phyloP scores from a whole-genome alignment of 1,140 invertebrate species.

The Drosophila burlai region DNA sequence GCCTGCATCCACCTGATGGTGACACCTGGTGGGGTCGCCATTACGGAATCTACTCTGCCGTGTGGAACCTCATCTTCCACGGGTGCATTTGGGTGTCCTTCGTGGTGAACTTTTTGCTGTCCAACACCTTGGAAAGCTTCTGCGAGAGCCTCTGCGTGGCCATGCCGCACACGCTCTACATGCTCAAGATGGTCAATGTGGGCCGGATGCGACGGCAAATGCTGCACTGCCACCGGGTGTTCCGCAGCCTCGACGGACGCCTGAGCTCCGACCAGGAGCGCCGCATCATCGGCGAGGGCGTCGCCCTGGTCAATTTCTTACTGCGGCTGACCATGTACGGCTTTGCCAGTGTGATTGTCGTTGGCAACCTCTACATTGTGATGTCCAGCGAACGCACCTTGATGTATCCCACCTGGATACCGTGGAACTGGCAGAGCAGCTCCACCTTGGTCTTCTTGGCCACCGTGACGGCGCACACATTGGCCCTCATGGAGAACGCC shows the following conservation, averaged over 20 bases:
- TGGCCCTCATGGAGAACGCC: background rate
- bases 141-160: conserved; percentile 57
- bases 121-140: conserved; percentile 37
- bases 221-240: conserved; percentile 15
- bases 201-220: conserved; percentile 23
- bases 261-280: conserved; percentile 21
- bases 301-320: background rate
- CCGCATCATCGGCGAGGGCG: conserved; percentile 8
- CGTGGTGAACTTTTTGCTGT: conserved; percentile 19
- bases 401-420: conserved; percentile 62
- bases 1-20: conserved; percentile 33
- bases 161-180: conserved; percentile 22
- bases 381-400: conserved; percentile 29
- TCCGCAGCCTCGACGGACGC: conserved; percentile 48
- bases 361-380: background rate
- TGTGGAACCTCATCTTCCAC: background rate
- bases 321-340: background rate
- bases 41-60: conserved; percentile 48
- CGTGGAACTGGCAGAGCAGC: conserved; percentile 58
- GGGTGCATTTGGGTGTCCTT: conserved; percentile 12
- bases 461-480: conserved; percentile 14
- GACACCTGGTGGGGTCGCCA: conserved; percentile 26
- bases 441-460: background rate
- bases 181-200: conserved; percentile 53
- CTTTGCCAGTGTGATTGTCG: accelerated